phyloP scores from a whole-genome alignment of 2,888 invertebrate genomes.

The Carterocephalus palaemon region DNA sequence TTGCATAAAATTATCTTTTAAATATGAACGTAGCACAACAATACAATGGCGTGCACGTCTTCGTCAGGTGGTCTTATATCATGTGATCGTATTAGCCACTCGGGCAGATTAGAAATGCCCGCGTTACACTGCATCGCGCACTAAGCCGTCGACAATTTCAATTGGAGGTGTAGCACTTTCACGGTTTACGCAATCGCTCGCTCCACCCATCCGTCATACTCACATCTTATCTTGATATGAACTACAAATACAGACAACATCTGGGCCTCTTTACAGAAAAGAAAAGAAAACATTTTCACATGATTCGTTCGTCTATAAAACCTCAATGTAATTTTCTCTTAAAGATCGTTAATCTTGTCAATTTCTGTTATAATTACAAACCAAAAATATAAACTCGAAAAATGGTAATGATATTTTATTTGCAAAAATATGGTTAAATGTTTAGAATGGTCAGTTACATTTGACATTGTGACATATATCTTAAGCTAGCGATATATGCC shows the following conservation, averaged over 20 bases:
- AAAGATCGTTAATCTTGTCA: conserved; percentile 4
- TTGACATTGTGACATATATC: no score
- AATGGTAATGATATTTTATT: no score
- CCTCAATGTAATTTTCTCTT: conserved; percentile 3
- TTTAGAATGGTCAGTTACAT: no score
- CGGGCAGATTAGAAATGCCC: conserved; percentile 21
- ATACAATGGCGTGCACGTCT: conserved; percentile 10
- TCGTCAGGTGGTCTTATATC: conserved; percentile 20
- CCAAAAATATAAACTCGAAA: no score
- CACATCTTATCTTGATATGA: conserved; percentile 21
- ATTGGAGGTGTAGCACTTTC: conserved; percentile 26
- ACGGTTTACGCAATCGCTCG: conserved; percentile 23
- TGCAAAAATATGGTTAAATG: no score
- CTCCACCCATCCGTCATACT: conserved; percentile 22
- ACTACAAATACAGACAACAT: conserved; percentile 22
- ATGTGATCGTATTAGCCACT: conserved; percentile 21
- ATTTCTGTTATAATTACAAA: conserved; percentile 5
- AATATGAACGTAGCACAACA: conserved; percentile 4
- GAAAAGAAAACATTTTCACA: conserved; percentile 1
- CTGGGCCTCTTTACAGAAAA: conserved; percentile 8
- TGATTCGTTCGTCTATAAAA: neutral
- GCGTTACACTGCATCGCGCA: conserved; percentile 7
- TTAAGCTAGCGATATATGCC: no score
- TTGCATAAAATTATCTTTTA: conserved; percentile 1
- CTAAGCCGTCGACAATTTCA: conserved; percentile 20